Evolutionary conservation across 2,888 invertebrate species (phyloP).

Genomic region (Physocephala rufipes): DNA sequence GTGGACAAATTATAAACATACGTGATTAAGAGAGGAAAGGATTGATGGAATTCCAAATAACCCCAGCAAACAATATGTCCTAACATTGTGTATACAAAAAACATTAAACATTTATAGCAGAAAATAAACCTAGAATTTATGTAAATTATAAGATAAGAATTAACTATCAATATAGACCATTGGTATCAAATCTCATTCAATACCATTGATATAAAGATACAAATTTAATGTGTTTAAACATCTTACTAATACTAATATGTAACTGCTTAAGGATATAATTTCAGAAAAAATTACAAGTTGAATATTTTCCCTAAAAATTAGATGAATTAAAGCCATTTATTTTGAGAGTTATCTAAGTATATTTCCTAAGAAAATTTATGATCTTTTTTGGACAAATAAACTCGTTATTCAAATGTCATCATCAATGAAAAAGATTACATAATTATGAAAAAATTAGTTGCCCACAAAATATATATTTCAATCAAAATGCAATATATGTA

Average conservation of each 20-base stretch:
- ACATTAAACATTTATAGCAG: slow-evolving; percentile 3
- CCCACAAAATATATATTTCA: background rate
- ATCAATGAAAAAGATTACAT: background rate
- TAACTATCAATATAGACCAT: background rate
- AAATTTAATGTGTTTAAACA: slow-evolving; percentile 10
- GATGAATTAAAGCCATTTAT: slow-evolving; percentile 20
- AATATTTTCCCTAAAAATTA: slow-evolving; percentile 35
- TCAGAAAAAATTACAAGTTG: slow-evolving; percentile 33
- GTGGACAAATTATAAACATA: slow-evolving; percentile 18
- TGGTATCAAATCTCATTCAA: background rate
- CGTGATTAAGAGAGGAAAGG: background rate
- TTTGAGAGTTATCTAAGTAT: too few relatives aligned
- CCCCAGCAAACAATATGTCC: background rate
- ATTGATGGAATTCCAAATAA: background rate
- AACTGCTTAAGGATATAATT: slow-evolving; percentile 12
- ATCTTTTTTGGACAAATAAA: too few relatives aligned
- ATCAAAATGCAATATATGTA: background rate
- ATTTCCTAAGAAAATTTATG: background rate
- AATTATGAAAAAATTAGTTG: background rate
- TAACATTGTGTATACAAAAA: slow-evolving; percentile 1
- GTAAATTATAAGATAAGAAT: background rate
- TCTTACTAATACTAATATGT: slow-evolving; percentile 14
- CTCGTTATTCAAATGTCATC: too few relatives aligned
- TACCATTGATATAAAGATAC: background rate
- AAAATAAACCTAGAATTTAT: background rate